These are phyloP conservation scores for Eublepharis macularius DNA, from an alignment of 2,113 vertebrate species.

Conservation along the genomic window DNA sequence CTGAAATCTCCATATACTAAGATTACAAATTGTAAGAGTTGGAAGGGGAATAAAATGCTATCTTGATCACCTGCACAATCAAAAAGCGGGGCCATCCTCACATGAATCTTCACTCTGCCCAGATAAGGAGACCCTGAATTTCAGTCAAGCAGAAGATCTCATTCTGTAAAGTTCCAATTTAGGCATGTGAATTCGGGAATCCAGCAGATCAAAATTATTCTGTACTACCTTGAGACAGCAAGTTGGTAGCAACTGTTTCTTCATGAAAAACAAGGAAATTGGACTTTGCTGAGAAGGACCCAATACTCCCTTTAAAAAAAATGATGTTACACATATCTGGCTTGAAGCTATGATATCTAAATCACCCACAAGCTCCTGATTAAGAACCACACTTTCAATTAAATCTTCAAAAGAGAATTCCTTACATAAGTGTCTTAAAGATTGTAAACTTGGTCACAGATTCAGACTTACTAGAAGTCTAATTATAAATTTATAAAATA, in stretches of 20 bases:
- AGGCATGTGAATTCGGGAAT: background rate
- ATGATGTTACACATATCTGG: background rate
- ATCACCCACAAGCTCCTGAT: background rate
- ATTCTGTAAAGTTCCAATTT: background rate
- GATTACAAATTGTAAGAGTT: too few relatives aligned
- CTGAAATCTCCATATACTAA: too few relatives aligned
- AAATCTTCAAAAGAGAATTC: background rate
- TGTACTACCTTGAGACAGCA: background rate
- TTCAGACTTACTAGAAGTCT: background rate
- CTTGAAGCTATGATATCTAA: background rate
- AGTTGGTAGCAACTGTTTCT: background rate
- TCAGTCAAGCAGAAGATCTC: background rate
- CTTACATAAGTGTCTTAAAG: background rate
- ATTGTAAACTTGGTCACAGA: background rate
- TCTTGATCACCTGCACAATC: background rate
- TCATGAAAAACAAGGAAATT: background rate
- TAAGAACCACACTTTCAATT: background rate
- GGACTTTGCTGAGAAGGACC: background rate
- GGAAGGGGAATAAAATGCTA: too few relatives aligned
- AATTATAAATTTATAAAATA: background rate
- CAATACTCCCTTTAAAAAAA: background rate
- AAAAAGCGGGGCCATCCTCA: background rate
- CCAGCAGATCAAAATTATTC: background rate
- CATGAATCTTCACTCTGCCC: background rate
- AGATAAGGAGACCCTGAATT: background rate